Conservation (phyloP, 2,113 vertebrate genomes). For the Cathartes aura region DNA sequence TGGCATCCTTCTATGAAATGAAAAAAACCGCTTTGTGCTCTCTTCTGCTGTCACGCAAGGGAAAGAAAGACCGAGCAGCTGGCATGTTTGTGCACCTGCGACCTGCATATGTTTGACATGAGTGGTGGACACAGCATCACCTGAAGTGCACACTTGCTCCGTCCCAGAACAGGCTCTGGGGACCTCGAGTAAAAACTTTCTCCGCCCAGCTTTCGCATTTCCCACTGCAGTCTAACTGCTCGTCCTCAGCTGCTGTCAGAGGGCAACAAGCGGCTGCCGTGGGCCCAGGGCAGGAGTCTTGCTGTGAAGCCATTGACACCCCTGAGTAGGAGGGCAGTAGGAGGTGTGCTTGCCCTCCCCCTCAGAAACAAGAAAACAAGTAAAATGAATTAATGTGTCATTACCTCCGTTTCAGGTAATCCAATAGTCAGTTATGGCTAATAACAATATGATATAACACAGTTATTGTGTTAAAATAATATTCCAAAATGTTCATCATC, state of each 20-base stretch:
- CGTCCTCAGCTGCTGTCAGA: fast-evolving
- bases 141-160: not conserved
- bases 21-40: not conserved
- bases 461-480: not conserved
- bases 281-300: too few species aligned
- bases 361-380: not conserved
- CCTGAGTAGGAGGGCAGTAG: fast-evolving
- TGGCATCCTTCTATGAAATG: not conserved
- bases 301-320: not conserved
- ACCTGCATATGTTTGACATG: not conserved
- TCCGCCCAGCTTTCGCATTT: not conserved
- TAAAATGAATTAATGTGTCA: not conserved
- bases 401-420: not conserved
- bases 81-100: fast-evolving
- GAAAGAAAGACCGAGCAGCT: not conserved
- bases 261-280: fast-evolving
- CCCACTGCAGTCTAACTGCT: not conserved
- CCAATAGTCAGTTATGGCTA: not conserved
- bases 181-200: not conserved
- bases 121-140: not conserved
- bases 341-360: not conserved
- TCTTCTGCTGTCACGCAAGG: not conserved
- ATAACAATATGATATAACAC: not conserved
- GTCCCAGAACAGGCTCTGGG: not conserved
- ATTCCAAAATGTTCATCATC: not conserved